Base-by-base conservation (phyloP, 2,888 invertebrate genomes). In the Conus canariensis region DNA sequence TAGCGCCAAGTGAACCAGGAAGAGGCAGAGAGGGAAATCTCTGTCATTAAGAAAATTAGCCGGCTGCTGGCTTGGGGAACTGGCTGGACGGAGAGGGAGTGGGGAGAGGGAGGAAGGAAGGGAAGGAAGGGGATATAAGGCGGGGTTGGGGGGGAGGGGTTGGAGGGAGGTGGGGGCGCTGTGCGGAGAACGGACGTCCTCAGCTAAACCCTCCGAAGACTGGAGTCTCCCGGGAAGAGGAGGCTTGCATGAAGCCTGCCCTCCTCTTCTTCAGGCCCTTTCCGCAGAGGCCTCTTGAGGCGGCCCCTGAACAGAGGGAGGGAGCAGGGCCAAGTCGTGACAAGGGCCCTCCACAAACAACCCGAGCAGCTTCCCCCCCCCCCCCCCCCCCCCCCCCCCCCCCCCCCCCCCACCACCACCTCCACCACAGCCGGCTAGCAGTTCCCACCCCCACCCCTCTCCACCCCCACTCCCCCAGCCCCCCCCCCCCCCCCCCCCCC, bases 341-440 rank as follows among this genome's bases (percentile, higher is more conserved):
- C 80, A 19, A 88, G 88, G 59, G 88, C 64, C 8, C 88, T 88
- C 64, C 88, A 82, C 80, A 30, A 56, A 12, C 30, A 82, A 8
- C 16, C 30, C 45, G 14, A 30, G 30, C 30, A 30, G 16, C 25
- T 19, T 30, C 22, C 96, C 96, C 96, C 2, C 22, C n/a, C 6
- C 74, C 10, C 74, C 22, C 74, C 22, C 70, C 16, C 96, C 0
- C 64, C 64, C 22, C 96, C 96, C 96, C 1, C 4, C n/a, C 0
- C 74, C 74, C 7, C 70, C 1, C 96, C 0, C 96, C 96, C 96
- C 1, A 7, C n/a, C 10, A 6, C 10, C 74, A n/a, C 74, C 8
- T 19, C 6, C n/a, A n/a, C n/a, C n/a, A n/a, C 45, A 45, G 45
- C 45, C 45, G 2, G 45, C 45, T 4, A 45, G 45, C n/a, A n/a